Conservation (phyloP, 2,797 vertebrate genomes). For the Propithecus perrieri region DNA sequence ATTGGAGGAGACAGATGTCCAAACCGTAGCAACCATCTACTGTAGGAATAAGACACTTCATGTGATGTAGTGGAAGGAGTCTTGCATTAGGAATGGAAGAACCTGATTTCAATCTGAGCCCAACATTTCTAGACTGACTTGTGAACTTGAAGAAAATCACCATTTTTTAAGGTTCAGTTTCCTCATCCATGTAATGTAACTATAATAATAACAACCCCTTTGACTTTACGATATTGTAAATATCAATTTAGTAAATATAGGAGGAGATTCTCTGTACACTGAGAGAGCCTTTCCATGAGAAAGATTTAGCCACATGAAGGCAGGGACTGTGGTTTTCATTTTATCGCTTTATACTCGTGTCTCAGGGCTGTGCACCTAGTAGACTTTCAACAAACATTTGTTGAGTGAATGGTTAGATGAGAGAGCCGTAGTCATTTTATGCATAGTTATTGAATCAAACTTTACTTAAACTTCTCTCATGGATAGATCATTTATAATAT, state of each 20-base stretch:
- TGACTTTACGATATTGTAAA: not conserved
- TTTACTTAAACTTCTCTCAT: not conserved
- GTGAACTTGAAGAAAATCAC: not conserved
- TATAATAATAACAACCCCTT: not conserved
- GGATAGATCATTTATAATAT: not conserved
- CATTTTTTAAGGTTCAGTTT: not conserved
- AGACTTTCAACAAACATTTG: not conserved
- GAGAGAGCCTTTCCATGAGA: not conserved
- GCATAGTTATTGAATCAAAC: not conserved
- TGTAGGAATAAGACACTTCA: fast-evolving
- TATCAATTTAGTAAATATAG: not conserved
- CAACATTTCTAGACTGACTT: not conserved
- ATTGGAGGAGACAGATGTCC: not conserved
- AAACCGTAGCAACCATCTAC: not conserved
- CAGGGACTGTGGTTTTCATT: not conserved
- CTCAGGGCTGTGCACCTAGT: not conserved
- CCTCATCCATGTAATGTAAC: not conserved
- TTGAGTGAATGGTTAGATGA: not conserved
- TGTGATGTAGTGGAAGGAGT: fast-evolving
- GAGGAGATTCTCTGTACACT: not conserved
- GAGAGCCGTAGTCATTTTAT: not conserved
- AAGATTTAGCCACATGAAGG: too few species aligned
- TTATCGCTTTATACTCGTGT: not conserved
- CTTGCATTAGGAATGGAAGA: not conserved
- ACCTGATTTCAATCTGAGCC: not conserved